Evolutionary conservation across 2,113 vertebrate genomes (phyloP).

Genomic region (Erythrocebus patas): DNA sequence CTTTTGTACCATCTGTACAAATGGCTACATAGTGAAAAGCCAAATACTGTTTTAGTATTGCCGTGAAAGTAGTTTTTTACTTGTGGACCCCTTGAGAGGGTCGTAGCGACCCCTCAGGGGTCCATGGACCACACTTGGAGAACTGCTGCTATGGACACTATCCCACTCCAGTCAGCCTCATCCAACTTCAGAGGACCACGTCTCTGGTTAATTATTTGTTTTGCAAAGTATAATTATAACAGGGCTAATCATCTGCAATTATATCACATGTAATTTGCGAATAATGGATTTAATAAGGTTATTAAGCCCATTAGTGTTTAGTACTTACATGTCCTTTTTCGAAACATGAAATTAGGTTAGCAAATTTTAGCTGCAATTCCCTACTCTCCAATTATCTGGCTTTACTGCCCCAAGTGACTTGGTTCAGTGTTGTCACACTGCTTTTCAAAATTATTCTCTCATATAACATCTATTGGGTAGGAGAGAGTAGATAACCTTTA

Average conservation of each 20-base stretch:
- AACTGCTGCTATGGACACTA: background rate
- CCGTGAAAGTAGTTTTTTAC: background rate
- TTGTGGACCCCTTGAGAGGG: background rate
- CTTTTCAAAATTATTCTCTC: slow-evolving; percentile 46
- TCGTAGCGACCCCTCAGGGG: too few relatives aligned
- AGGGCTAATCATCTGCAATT: slow-evolving; percentile 36
- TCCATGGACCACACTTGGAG: background rate
- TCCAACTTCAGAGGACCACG: background rate
- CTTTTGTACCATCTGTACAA: background rate
- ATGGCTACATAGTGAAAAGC: background rate
- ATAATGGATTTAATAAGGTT: slow-evolving; percentile 69
- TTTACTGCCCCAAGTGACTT: slow-evolving; percentile 28
- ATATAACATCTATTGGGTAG: background rate
- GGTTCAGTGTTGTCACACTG: background rate
- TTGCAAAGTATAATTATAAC: slow-evolving; percentile 38
- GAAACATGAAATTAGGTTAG: slow-evolving; percentile 66
- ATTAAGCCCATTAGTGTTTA: slow-evolving; percentile 61
- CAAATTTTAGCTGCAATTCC: slow-evolving; percentile 47
- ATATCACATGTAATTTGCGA: slow-evolving; percentile 53
- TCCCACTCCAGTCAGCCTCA: background rate
- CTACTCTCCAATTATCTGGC: slow-evolving; percentile 52
- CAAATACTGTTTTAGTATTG: background rate
- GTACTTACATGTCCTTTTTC: slow-evolving; percentile 13
- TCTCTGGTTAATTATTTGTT: slow-evolving; percentile 45
- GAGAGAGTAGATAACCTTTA: slow-evolving; percentile 52